phyloP scores from a whole-genome alignment of 2,797 vertebrate genomes.

The Acanthurus tractus region DNA sequence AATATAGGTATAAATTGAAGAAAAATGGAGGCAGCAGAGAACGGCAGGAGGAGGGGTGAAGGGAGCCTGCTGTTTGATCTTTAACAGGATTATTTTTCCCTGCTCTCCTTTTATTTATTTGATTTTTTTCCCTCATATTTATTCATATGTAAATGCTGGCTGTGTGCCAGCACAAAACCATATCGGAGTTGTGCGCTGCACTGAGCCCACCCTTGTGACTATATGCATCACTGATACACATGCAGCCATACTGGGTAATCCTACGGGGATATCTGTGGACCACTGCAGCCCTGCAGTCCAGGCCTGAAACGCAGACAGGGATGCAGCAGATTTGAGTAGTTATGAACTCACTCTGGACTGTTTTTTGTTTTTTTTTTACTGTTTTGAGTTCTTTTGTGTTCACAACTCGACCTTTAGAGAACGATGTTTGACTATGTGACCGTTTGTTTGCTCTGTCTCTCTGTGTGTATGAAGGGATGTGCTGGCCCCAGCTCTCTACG shows the following conservation, averaged over 20 bases:
- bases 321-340: slow-evolving; percentile 27
- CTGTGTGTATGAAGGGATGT: slow-evolving; percentile 21
- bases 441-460: slow-evolving; percentile 41
- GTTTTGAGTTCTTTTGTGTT: slow-evolving; percentile 52
- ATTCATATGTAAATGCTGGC: slow-evolving; percentile 81
- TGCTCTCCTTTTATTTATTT: slow-evolving; percentile 84
- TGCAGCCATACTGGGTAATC: slow-evolving; percentile 59
- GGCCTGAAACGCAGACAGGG: slow-evolving; percentile 27
- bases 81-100: slow-evolving; percentile 85
- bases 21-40: slow-evolving; percentile 59
- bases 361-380: slow-evolving; percentile 22
- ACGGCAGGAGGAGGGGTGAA: slow-evolving; percentile 51
- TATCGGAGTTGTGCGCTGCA: slow-evolving; percentile 53
- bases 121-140: slow-evolving; percentile 78
- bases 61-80: slow-evolving; percentile 81
- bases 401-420: slow-evolving; percentile 55
- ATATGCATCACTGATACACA: slow-evolving; percentile 61
- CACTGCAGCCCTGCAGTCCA: slow-evolving; percentile 42
- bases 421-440: slow-evolving; percentile 51
- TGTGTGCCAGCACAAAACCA: slow-evolving; percentile 61
- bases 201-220: slow-evolving; percentile 63
- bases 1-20: slow-evolving; percentile 70
- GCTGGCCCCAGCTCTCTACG: slow-evolving; percentile 7
- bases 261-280: slow-evolving; percentile 63
- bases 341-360: slow-evolving; percentile 22